phyloP scores from a whole-genome alignment of 1,140 invertebrate genomes.

The Cydia amplana region DNA sequence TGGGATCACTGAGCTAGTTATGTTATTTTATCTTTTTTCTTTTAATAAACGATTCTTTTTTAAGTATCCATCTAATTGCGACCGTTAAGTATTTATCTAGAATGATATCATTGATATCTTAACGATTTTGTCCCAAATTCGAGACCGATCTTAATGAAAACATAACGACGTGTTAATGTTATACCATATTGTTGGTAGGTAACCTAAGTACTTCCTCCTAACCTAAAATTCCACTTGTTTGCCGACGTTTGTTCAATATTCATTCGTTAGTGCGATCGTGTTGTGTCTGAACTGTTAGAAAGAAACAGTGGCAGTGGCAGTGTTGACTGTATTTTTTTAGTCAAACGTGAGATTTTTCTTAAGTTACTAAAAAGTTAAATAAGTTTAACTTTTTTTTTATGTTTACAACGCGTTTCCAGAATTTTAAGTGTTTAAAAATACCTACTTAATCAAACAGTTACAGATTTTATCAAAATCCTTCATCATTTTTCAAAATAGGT shows the following conservation, averaged over 20 bases:
- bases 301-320: no score
- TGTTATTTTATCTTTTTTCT: no score
- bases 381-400: no score
- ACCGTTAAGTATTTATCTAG: background rate
- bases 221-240: background rate
- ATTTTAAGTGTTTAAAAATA: no score
- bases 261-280: background rate
- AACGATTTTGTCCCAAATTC: background rate
- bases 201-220: background rate
- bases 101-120: conserved; percentile 5
- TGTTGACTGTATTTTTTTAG: background rate
- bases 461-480: no score
- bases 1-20: no score
- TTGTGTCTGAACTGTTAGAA: background rate
- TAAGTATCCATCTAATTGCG: background rate
- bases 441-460: no score
- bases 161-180: conserved; percentile 26
- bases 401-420: no score
- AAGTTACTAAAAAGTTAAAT: no score
- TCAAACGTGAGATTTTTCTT: no score
- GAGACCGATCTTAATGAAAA: conserved; percentile 5
- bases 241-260: background rate
- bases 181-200: background rate
- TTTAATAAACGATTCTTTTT: no score
- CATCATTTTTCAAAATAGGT: no score